Percentiles rank a stretch among this genome's conserved stretches.
Evolutionary conservation across 2,888 invertebrate genomes (phyloP).

Genomic region (Agonum fuliginosum): DNA sequence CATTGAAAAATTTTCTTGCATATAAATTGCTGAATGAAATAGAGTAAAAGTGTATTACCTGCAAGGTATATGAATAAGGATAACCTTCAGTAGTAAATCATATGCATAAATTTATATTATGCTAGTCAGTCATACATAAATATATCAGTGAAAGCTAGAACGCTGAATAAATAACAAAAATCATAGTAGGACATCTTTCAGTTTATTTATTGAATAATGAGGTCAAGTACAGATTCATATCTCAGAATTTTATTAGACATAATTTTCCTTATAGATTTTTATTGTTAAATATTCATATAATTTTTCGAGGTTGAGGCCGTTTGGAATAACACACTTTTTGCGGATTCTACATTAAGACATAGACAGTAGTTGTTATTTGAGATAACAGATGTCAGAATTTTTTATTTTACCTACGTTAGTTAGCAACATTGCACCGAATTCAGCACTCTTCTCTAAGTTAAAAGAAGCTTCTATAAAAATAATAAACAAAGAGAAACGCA

Average conservation of each 20-base stretch:
- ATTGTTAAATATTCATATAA: no score
- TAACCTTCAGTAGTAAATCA: conserved; percentile 37
- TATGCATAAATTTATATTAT: conserved; percentile 14
- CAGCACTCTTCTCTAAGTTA: no score
- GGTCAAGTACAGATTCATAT: conserved; percentile 17
- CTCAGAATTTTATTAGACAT: neutral
- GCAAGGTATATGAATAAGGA: neutral
- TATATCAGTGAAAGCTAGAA: conserved; percentile 27
- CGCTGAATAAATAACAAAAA: conserved; percentile 29
- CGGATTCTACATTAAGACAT: no score
- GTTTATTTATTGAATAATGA: conserved; percentile 6
- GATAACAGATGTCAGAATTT: no score
- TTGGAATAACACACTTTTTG: no score
- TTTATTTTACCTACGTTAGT: no score
- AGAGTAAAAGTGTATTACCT: conserved; percentile 23
- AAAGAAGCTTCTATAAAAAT: no score
- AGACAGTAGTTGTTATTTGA: no score
- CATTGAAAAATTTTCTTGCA: neutral
- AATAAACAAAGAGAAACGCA: no score
- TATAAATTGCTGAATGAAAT: conserved; percentile 15
- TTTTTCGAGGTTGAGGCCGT: no score
- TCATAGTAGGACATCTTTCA: neutral
- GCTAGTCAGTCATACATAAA: conserved; percentile 3
- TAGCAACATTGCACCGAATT: no score
- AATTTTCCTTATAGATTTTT: neutral